Evolutionary conservation across 2,113 vertebrate species (phyloP).

Genomic region (Phocoena phocoena): DNA sequence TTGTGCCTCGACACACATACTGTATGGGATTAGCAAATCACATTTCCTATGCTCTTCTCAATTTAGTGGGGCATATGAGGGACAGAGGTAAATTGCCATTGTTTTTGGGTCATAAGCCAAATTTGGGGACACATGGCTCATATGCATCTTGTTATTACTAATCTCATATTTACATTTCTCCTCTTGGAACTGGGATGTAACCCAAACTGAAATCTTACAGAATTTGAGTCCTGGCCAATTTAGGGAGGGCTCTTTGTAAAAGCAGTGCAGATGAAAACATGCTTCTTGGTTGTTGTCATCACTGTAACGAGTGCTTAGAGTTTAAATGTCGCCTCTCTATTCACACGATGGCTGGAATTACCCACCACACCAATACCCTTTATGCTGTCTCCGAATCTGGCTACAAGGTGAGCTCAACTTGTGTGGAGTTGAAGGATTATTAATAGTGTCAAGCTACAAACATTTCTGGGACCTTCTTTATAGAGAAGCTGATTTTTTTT

Average conservation of each 20-base stretch:
- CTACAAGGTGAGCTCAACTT: neutral
- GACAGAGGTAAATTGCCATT: neutral
- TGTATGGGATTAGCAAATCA: neutral
- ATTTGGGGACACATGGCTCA: neutral
- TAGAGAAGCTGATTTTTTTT: neutral
- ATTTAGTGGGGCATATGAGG: neutral
- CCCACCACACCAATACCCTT: neutral
- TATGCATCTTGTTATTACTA: neutral
- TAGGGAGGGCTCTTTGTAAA: constrained; percentile 1
- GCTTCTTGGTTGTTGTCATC: neutral
- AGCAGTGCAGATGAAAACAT: neutral
- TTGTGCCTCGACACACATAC: neutral
- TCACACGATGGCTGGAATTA: neutral
- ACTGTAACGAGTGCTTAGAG: neutral
- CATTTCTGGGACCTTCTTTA: constrained; percentile 1
- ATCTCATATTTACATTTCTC: constrained; percentile 4
- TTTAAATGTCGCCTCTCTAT: neutral
- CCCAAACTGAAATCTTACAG: neutral
- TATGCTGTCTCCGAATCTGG: neutral
- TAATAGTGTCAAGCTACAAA: constrained; percentile 22
- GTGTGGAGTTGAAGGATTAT: constrained; percentile 29
- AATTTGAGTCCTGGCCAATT: constrained; percentile 33
- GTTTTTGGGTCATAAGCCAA: constrained; percentile 8
- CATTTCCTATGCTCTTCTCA: neutral
- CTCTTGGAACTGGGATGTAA: neutral